These are phyloP conservation scores for Aphelinus certus DNA, from an alignment of 1,140 invertebrate species.

Conservation along the genomic window DNA sequence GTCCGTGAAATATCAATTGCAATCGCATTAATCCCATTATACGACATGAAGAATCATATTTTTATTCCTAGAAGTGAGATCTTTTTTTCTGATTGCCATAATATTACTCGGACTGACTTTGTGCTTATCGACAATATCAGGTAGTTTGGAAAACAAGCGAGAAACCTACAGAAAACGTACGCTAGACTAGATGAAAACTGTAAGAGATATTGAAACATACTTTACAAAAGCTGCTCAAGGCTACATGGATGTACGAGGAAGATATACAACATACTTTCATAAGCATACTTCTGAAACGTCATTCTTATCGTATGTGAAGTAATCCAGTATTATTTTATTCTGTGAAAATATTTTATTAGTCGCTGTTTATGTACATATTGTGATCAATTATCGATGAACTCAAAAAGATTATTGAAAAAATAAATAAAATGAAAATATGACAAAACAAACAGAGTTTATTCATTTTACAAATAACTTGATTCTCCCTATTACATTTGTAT, in stretches of 20 bases:
- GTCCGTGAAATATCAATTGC: slow-evolving; percentile 33
- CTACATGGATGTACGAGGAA: too few relatives aligned
- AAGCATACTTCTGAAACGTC: too few relatives aligned
- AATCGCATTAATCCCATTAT: not conserved
- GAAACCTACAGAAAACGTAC: not conserved
- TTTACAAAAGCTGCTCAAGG: too few relatives aligned
- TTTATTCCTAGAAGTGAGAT: not conserved
- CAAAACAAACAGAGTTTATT: not conserved
- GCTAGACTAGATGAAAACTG: too few relatives aligned
- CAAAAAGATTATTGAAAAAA: not conserved
- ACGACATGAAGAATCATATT: too few relatives aligned
- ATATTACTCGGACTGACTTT: slow-evolving; percentile 35
- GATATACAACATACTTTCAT: too few relatives aligned
- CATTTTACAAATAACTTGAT: too few relatives aligned
- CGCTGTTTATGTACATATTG: not conserved
- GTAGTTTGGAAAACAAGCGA: slow-evolving; percentile 11
- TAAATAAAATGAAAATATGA: not conserved
- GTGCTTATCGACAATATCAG: slow-evolving; percentile 35
- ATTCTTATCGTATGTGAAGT: too few relatives aligned
- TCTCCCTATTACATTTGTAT: too few relatives aligned
- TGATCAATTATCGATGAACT: not conserved
- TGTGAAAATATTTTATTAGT: too few relatives aligned
- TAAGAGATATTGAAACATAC: too few relatives aligned
- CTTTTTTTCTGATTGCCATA: not conserved
- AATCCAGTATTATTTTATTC: too few relatives aligned